Percentiles rank a stretch among this genome's conserved stretches.
Conservation (phyloP, 2,113 vertebrate genomes). For the Passer domesticus region DNA sequence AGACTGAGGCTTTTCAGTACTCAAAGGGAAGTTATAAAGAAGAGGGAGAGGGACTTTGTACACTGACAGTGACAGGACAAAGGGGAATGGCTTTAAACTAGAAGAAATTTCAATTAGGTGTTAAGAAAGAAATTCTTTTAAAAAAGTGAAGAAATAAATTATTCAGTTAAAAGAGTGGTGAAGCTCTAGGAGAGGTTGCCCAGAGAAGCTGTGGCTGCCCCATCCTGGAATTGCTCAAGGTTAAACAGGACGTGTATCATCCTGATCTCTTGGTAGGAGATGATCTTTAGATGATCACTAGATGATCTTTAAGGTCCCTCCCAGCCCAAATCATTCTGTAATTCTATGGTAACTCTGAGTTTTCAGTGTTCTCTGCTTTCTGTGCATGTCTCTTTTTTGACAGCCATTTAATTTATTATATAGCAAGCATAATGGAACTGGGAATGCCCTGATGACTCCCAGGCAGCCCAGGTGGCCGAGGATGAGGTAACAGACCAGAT, state of each 20-base stretch:
- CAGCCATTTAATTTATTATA: not conserved
- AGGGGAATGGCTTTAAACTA: not conserved
- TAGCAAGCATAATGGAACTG: not conserved
- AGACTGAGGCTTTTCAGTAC: not conserved
- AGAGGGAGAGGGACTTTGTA: not conserved
- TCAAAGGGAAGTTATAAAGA: not conserved
- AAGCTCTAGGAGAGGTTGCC: not conserved
- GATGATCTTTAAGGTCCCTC: not conserved
- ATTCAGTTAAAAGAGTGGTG: not conserved
- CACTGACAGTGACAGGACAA: not conserved
- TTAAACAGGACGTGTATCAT: not conserved
- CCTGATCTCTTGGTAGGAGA: not conserved
- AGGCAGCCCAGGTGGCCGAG: not conserved
- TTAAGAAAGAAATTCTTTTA: not conserved
- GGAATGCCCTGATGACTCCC: not conserved
- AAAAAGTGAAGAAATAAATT: no score
- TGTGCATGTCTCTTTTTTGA: not conserved
- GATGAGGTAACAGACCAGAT: conserved; percentile 46
- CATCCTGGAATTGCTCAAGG: not conserved
- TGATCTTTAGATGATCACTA: no score
- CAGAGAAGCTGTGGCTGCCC: not conserved
- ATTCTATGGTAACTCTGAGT: not conserved
- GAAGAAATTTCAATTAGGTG: no score
- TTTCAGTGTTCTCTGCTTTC: not conserved
- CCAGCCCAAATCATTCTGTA: not conserved